phyloP scores from a whole-genome alignment of 2,888 invertebrate species.

The Caenorhabditis plicata region DNA sequence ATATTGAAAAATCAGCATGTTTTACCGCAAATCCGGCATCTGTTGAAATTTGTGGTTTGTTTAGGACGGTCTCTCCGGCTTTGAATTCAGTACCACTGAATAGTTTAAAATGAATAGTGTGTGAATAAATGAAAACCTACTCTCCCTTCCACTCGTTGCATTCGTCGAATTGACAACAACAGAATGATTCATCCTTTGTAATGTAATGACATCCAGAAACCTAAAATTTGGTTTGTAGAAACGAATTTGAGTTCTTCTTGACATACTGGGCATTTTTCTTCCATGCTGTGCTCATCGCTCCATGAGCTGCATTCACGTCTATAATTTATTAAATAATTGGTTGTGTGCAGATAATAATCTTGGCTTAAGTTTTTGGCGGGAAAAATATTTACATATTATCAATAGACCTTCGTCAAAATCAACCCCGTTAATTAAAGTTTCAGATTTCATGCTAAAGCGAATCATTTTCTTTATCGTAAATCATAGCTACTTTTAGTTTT shows the following conservation, averaged over 20 bases:
- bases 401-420: conserved; percentile 2
- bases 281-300: conserved; percentile 46
- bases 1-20: no score
- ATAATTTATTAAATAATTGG: not conserved
- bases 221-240: conserved; percentile 10
- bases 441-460: not conserved
- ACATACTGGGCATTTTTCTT: conserved; percentile 42
- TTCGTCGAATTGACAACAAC: conserved; percentile 45
- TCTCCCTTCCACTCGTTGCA: conserved; percentile 48
- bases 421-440: not conserved
- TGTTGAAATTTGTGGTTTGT: not conserved
- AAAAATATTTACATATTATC: no score
- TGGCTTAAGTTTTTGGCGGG: not conserved
- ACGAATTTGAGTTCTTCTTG: not conserved
- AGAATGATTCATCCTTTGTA: conserved; percentile 30
- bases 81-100: conserved; percentile 41
- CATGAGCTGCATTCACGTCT: conserved; percentile 41
- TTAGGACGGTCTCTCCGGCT: conserved; percentile 23
- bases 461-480: not conserved
- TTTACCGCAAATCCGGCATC: no score
- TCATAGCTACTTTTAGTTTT: not conserved
- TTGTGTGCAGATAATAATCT: not conserved
- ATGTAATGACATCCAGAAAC: conserved; percentile 45
- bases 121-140: conserved; percentile 13
- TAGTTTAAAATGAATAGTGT: not conserved